A percentile compares a stretch with the other conserved stretches of the same genome.
phyloP scores from a whole-genome alignment of 1,140 invertebrate species.

The Eurosta solidaginis region DNA sequence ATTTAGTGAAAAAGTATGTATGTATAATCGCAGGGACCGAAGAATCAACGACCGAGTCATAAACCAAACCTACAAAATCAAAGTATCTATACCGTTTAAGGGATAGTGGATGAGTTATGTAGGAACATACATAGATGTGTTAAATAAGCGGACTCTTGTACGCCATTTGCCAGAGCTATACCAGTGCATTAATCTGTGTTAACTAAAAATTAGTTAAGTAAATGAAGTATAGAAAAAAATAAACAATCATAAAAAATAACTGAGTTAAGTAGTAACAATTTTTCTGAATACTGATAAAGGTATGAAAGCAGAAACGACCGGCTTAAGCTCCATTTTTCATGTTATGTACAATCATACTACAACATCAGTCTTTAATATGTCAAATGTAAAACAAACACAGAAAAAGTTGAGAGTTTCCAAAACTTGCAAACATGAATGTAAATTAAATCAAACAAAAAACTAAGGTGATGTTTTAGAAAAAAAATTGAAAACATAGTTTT shows the following conservation, averaged over 20 bases:
- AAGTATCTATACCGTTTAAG: neutral
- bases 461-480: constrained; percentile 53
- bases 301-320: neutral
- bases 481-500: constrained; percentile 39
- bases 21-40: neutral
- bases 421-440: constrained; percentile 45
- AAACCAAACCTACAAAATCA: neutral
- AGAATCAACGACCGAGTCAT: constrained; percentile 11
- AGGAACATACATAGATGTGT: too few species aligned
- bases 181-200: constrained; percentile 59
- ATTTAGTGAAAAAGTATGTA: neutral
- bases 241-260: neutral
- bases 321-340: constrained; percentile 2
- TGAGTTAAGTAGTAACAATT: constrained; percentile 13
- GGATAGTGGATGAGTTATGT: neutral
- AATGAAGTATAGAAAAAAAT: neutral
- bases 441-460: constrained; percentile 59
- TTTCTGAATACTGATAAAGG: neutral
- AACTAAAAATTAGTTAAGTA: constrained; percentile 32
- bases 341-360: too few species aligned
- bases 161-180: constrained; percentile 41
- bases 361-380: constrained; percentile 37
- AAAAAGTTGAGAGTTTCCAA: constrained; percentile 22
- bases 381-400: constrained; percentile 12
- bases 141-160: neutral